Conservation (phyloP, 2,113 vertebrate genomes). For the Arvicanthis niloticus region DNA sequence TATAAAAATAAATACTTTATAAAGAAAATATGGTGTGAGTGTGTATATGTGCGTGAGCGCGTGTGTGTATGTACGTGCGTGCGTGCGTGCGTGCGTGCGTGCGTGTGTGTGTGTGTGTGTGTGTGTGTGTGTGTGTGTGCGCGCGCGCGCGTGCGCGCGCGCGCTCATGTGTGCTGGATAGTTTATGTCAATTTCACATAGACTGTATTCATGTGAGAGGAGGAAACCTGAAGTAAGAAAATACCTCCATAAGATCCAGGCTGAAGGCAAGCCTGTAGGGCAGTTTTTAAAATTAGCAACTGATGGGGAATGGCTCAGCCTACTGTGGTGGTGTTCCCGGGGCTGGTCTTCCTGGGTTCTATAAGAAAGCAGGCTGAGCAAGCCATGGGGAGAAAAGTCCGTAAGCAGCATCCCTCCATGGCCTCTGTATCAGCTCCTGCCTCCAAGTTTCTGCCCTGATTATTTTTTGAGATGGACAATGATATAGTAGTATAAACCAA, state of each 20-base stretch:
- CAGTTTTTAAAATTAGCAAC: not conserved
- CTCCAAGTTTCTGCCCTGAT: not conserved
- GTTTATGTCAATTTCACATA: not conserved
- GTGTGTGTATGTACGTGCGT: too few species aligned
- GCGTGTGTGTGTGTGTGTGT: too few species aligned
- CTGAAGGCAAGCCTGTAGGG: not conserved
- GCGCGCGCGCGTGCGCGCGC: too few species aligned
- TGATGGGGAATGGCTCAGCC: not conserved
- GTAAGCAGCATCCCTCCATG: not conserved
- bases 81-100: too few species aligned
- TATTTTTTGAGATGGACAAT: not conserved
- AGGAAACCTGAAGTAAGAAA: not conserved
- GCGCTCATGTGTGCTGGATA: not conserved
- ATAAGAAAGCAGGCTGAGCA: not conserved
- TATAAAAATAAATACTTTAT: not conserved
- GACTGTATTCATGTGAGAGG: not conserved
- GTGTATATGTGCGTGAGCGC: too few species aligned
- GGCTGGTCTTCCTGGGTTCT: not conserved
- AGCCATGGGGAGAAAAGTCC: not conserved
- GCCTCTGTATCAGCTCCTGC: not conserved
- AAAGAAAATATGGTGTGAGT: too few species aligned
- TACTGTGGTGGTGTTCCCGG: not conserved
- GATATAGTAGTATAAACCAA: not conserved
- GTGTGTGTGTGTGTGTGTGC: too few species aligned
- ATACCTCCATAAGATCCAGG: not conserved